Conservation (phyloP, 2,113 vertebrate genomes). For the Chrysemys picta region DNA sequence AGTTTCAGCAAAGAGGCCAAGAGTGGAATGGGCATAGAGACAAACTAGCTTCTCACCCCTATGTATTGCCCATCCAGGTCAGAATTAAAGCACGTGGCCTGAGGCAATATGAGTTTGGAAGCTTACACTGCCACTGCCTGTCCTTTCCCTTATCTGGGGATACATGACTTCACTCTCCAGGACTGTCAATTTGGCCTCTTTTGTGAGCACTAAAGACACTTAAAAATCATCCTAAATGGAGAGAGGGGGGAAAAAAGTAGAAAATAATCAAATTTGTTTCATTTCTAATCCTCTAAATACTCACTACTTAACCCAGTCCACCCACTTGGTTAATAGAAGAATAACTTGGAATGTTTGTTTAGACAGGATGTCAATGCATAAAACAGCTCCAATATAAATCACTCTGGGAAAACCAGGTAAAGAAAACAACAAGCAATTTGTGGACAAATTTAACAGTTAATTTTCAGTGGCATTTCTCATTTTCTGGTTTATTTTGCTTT, state of each 20-base stretch:
- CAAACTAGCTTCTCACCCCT: constrained; percentile 2
- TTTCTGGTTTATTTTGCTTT: background rate
- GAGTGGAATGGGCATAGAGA: background rate
- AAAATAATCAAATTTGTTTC: background rate
- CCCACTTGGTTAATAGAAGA: background rate
- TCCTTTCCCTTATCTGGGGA: background rate
- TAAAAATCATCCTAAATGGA: background rate
- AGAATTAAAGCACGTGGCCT: background rate
- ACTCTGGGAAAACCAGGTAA: background rate
- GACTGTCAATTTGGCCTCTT: background rate
- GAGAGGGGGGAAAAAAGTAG: background rate
- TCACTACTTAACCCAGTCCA: background rate
- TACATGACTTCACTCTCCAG: background rate
- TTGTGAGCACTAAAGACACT: background rate
- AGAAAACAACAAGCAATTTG: background rate
- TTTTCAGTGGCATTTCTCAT: background rate
- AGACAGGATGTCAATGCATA: background rate
- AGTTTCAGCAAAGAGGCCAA: constrained; percentile 6
- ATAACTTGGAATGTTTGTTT: background rate
- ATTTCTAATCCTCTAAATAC: background rate
- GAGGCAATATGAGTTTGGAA: background rate
- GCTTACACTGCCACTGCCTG: background rate
- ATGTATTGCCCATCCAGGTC: background rate
- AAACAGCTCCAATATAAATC: background rate
- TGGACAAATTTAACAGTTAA: background rate